A percentile compares a stretch with the other conserved stretches of the same genome.
Evolutionary conservation across 2,797 vertebrate genomes (phyloP).

Genomic region (Argya squamiceps): DNA sequence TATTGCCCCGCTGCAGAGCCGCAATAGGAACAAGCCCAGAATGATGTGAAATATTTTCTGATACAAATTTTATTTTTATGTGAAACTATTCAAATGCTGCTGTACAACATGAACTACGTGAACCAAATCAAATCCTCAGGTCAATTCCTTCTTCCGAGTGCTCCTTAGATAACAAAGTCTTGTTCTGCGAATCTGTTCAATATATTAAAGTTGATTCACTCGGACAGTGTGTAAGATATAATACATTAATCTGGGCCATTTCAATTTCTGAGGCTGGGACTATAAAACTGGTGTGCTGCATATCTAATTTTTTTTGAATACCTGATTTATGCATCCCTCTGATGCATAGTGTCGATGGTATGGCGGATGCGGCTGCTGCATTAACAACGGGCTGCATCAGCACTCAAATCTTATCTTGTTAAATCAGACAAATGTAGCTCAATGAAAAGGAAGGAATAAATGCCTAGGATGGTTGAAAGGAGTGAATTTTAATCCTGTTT

Average conservation of each 20-base stretch:
- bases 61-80: constrained; percentile 88
- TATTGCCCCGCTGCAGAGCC: constrained; percentile 65
- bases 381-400: constrained; percentile 93
- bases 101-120: constrained; percentile 86
- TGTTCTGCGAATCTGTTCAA: constrained; percentile 90
- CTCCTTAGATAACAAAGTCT: constrained; percentile 90
- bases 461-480: constrained; percentile 79
- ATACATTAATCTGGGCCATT: constrained; percentile 93
- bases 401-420: constrained; percentile 98
- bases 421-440: constrained; percentile 95
- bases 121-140: constrained; percentile 92
- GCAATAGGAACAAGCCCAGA: constrained; percentile 59
- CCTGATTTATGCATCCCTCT: constrained; percentile 92
- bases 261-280: constrained; percentile 88
- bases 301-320: constrained; percentile 93
- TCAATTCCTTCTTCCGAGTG: constrained; percentile 88
- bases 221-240: constrained; percentile 89
- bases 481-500: constrained; percentile 86
- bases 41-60: constrained; percentile 84
- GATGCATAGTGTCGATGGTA: constrained; percentile 83
- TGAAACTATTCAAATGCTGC: constrained; percentile 85
- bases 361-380: constrained; percentile 86
- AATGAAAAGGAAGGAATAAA: constrained; percentile 90
- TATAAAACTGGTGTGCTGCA: constrained; percentile 93
- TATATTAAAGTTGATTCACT: constrained; percentile 91